Percentiles rank a stretch among this genome's conserved stretches.
Evolutionary conservation across 2,113 vertebrate species (phyloP).

Genomic region (Pachycephala philippinensis): DNA sequence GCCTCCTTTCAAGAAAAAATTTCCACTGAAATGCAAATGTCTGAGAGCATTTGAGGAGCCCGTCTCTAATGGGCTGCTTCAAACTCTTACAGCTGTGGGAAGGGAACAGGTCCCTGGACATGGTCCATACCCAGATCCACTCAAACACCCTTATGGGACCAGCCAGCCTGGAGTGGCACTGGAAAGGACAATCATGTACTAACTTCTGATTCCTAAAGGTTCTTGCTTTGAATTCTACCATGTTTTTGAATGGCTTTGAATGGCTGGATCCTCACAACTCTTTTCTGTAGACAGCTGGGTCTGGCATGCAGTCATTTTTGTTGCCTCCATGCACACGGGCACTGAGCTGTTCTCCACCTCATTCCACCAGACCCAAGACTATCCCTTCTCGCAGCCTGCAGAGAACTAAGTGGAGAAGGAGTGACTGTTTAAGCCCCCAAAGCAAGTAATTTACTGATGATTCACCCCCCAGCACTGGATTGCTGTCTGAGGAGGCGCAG

Average conservation of each 20-base stretch:
- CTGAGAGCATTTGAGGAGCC: background rate
- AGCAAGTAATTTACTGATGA: background rate
- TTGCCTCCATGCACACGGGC: fast-evolving
- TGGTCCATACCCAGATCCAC: background rate
- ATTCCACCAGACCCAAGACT: background rate
- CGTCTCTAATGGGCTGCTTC: background rate
- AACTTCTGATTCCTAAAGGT: background rate
- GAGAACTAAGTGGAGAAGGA: background rate
- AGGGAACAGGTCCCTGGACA: background rate
- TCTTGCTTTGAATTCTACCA: background rate
- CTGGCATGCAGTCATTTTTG: background rate
- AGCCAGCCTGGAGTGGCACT: background rate
- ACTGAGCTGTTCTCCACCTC: background rate
- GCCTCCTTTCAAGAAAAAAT: background rate
- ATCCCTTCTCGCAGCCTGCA: background rate
- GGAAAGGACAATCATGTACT: background rate
- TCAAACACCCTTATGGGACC: background rate
- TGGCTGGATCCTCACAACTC: background rate
- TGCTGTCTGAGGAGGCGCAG: background rate
- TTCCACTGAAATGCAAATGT: background rate
- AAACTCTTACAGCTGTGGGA: background rate
- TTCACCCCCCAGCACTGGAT: background rate
- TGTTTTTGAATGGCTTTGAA: background rate
- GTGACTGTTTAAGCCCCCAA: background rate
- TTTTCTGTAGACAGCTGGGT: background rate